Base-by-base conservation (phyloP, 2,113 vertebrate species). In the Epinephelus lanceolatus region DNA sequence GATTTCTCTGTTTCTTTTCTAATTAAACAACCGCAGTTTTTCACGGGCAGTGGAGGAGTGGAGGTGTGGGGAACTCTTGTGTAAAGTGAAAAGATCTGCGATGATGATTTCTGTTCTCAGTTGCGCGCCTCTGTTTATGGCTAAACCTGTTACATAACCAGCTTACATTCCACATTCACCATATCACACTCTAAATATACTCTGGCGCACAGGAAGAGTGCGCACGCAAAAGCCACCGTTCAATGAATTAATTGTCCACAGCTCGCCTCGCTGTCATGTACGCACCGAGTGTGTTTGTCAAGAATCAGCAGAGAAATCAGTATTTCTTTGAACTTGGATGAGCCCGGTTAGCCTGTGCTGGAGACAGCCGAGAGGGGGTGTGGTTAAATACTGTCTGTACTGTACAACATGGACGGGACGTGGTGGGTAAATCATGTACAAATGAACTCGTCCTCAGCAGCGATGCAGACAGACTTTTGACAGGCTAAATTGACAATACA, bases 121-220 rank as follows among this genome's bases (percentile, higher is more conserved):
- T 83, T 84, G 89, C 90, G 89, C 91, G 93, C 94, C 95, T 95
- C 94, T 97, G 96, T 97, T 97, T 97, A 96, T 97, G 96, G 96
- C 97, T 97, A 97, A 97, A 97, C 96, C 95, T 96, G 96, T 99
- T 99, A 98, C 97, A 97, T 98, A 98, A 98, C 96, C 96, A 94
- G 95, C 96, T 97, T 95, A 96, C 96, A 96, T 97, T 97, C 96
- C 96, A 96, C 96, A 96, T 96, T 96, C 96, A 96, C 94, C 94
- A 95, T 96, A 96, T 96, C 96, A 95, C 94, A 93, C 94, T 96
- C 96, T 97, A 97, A 97, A 97, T 97, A 96, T 96, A 96, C 93
- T 93, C 90, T 56, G 72, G 80, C 71, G 89, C 84, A 15, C 78
- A 87, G 83, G 81, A 87, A 65, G 83, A 69, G 82, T 47, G 87